Percentiles rank a stretch among this genome's conserved stretches.
Conservation (phyloP, 2,888 invertebrate species). For the Philonicus albiceps region DNA sequence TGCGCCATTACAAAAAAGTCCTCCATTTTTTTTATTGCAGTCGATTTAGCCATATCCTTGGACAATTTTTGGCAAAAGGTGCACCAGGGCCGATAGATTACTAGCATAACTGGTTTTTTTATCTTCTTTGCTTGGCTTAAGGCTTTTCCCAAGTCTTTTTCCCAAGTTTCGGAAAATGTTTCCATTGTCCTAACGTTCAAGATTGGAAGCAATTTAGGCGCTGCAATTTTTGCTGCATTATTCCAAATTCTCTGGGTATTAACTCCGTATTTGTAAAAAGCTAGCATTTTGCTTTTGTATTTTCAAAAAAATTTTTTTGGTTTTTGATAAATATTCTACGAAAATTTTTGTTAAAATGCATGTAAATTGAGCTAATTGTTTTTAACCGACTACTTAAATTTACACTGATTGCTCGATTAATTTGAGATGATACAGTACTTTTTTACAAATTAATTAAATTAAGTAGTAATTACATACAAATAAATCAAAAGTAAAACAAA, state of each 20-base stretch:
- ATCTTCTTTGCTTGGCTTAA: not conserved
- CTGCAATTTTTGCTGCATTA: not conserved
- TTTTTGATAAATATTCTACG: not conserved
- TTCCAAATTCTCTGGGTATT: not conserved
- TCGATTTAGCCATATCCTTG: not conserved
- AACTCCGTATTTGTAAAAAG: not conserved
- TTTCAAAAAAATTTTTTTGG: not conserved
- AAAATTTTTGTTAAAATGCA: not conserved
- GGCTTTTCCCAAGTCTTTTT: not conserved
- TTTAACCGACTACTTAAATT: not conserved
- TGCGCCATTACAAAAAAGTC: not conserved
- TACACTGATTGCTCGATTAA: not conserved
- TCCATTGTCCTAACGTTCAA: not conserved
- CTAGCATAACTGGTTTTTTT: conserved; percentile 28
- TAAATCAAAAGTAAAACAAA: no score
- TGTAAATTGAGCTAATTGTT: not conserved
- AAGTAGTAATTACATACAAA: no score
- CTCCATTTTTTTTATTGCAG: not conserved
- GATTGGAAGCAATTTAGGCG: not conserved
- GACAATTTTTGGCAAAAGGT: not conserved
- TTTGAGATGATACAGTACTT: not conserved
- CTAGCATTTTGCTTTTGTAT: not conserved
- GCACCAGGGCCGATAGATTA: conserved; percentile 25
- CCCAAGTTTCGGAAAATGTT: not conserved
- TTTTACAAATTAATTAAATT: not conserved